Evolutionary conservation across 2,888 invertebrate genomes (phyloP).

Genomic region (Mechanitis mazaeus): DNA sequence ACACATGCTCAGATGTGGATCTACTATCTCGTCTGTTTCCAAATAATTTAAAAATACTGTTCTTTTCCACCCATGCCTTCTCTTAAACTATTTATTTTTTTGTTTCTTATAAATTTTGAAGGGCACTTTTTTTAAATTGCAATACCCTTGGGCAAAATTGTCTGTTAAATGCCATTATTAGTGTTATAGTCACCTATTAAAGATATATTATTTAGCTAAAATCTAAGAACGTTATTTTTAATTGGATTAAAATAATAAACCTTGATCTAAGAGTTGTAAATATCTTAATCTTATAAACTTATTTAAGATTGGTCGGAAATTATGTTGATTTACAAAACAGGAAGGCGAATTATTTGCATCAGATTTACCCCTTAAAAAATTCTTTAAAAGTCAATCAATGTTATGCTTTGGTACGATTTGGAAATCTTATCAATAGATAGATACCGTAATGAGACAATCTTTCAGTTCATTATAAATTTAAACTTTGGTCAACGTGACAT

Average conservation of each 20-base stretch:
- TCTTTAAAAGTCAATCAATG: no score
- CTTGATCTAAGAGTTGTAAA: no score
- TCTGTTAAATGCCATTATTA: constrained; percentile 57
- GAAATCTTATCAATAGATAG: no score
- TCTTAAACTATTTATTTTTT: constrained; percentile 41
- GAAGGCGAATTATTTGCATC: no score
- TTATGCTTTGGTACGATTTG: no score
- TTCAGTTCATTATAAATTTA: no score
- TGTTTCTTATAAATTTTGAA: constrained; percentile 60
- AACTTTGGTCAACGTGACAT: neutral
- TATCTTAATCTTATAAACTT: no score
- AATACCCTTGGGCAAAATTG: constrained; percentile 54
- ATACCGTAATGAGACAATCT: no score
- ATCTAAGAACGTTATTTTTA: constrained; percentile 14
- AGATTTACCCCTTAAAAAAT: no score
- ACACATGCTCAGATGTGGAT: constrained; percentile 67
- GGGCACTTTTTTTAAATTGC: constrained; percentile 70
- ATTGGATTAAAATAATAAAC: no score
- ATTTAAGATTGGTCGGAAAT: no score
- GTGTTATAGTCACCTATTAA: constrained; percentile 29
- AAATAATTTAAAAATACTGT: constrained; percentile 61
- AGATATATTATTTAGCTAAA: constrained; percentile 40
- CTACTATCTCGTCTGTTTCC: constrained; percentile 57
- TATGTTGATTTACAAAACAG: no score
- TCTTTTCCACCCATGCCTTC: constrained; percentile 60